Percentiles rank a stretch among this genome's conserved stretches.
Evolutionary conservation across 2,113 vertebrate species (phyloP).

Genomic region (Hipposideros armiger): DNA sequence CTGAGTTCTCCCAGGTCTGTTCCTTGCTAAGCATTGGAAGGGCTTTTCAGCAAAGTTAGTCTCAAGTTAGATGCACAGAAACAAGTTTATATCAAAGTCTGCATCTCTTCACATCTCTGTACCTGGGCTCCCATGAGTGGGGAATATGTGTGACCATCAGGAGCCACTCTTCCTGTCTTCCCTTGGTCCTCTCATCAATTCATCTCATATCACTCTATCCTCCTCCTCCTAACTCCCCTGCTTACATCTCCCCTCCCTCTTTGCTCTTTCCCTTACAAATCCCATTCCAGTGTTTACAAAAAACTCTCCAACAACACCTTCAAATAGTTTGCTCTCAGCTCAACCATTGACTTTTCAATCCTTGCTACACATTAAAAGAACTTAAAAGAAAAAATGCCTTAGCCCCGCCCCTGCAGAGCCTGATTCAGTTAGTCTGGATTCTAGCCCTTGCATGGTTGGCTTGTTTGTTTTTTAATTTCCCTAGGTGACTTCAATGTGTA

Average conservation of each 20-base stretch:
- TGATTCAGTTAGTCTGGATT: not conserved
- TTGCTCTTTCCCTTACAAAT: not conserved
- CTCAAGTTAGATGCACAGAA: not conserved
- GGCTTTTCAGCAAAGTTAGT: not conserved
- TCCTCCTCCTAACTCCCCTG: not conserved
- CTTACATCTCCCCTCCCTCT: not conserved
- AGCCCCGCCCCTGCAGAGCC: not conserved
- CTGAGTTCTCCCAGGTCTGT: not conserved
- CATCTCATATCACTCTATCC: not conserved
- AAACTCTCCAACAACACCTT: not conserved
- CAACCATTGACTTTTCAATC: not conserved
- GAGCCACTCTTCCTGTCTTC: not conserved
- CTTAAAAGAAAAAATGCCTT: not conserved
- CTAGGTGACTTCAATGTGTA: not conserved
- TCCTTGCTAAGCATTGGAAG: not conserved
- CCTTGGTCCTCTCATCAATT: not conserved
- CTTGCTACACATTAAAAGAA: not conserved
- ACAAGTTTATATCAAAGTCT: not conserved
- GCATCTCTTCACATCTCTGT: not conserved
- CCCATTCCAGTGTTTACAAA: not conserved
- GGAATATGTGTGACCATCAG: not conserved
- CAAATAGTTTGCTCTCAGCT: not conserved
- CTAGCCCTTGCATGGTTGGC: not conserved
- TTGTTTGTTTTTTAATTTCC: not conserved
- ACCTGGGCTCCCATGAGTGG: not conserved